Conservation (phyloP, 2,888 invertebrate species). For the Archaeoteleia sp. region DNA sequence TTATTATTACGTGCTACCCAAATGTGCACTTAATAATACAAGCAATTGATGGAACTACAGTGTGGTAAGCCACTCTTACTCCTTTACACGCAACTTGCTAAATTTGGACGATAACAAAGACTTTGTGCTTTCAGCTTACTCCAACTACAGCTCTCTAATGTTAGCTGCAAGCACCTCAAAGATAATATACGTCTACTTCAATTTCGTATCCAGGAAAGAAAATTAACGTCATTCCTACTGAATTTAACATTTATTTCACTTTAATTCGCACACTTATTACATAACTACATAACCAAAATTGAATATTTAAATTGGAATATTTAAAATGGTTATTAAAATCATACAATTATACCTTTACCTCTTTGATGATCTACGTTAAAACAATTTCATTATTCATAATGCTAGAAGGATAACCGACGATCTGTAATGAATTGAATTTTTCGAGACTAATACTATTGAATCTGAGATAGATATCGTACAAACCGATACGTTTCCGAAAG, state of each 20-base stretch:
- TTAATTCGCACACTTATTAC: conserved; percentile 12
- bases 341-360: no score
- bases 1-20: no score
- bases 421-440: conserved; percentile 39
- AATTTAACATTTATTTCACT: conserved; percentile 22
- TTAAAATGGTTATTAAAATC: no score
- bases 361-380: not conserved
- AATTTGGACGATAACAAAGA: no score
- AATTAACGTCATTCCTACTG: conserved; percentile 22
- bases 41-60: no score
- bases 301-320: no score
- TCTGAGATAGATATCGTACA: conserved; percentile 19
- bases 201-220: conserved; percentile 36
- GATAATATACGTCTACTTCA: conserved; percentile 39
- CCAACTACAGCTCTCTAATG: not conserved
- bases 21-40: no score
- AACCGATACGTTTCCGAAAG: conserved; percentile 27
- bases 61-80: no score
- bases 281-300: no score
- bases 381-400: conserved; percentile 12
- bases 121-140: no score
- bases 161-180: conserved; percentile 25
- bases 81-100: no score
- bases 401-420: conserved; percentile 7
- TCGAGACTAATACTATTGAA: conserved; percentile 31